These are phyloP conservation scores for Epirrita christyi DNA, from an alignment of 2,888 invertebrate species.

Conservation along the genomic window DNA sequence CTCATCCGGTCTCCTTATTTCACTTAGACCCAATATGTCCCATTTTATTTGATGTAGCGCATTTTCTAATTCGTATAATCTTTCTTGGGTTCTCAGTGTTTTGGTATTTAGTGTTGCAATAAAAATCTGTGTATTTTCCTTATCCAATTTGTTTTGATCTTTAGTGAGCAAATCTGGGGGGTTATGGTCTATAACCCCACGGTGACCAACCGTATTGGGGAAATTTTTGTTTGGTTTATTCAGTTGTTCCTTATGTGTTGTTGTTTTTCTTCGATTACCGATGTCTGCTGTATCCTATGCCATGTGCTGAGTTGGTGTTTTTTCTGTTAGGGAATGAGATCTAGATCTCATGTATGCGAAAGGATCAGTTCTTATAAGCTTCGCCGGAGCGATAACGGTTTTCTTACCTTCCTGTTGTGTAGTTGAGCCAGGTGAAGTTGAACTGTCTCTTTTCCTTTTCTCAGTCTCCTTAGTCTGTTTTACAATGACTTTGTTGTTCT, in stretches of 20 bases:
- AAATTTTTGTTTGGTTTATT: no score
- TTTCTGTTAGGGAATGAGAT: no score
- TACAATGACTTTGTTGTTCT: background rate
- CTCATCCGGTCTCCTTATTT: slow-evolving; percentile 1
- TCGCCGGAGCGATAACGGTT: no score
- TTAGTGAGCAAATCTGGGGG: slow-evolving; percentile 16
- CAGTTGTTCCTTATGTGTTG: no score
- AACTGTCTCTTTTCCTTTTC: background rate
- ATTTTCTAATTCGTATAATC: slow-evolving; percentile 22
- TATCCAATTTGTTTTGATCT: no score
- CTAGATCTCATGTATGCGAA: no score
- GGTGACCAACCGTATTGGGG: slow-evolving; percentile 32
- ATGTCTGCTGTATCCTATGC: no score
- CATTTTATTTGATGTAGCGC: slow-evolving; percentile 21
- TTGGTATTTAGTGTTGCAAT: slow-evolving; percentile 25
- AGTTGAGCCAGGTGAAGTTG: background rate
- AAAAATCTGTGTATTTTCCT: background rate
- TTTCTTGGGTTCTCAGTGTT: slow-evolving; percentile 20
- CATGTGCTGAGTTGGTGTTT: no score
- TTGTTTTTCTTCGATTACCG: no score
- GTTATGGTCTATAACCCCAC: slow-evolving; percentile 29
- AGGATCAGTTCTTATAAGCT: no score
- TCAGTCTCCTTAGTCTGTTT: background rate
- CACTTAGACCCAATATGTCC: slow-evolving; percentile 26
- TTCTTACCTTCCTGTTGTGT: no score